A percentile compares a stretch with the other conserved stretches of the same genome.
These are phyloP conservation scores for Trichonephila clavipes DNA, from an alignment of 1,140 invertebrate species.

Conservation along the genomic window DNA sequence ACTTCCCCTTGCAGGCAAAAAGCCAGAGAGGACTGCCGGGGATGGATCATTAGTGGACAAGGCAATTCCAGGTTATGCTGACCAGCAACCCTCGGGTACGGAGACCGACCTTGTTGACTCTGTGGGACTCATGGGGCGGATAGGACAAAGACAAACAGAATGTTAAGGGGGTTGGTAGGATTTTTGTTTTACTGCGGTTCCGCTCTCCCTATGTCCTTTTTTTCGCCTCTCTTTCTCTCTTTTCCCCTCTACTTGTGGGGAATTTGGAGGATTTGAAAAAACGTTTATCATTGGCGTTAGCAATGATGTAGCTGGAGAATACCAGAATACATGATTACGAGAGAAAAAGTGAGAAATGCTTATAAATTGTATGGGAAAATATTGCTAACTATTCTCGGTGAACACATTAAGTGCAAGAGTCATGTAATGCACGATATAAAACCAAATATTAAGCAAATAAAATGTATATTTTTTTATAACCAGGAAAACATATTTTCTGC, in stretches of 20 bases:
- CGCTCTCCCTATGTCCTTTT: too few relatives aligned
- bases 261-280: not conserved
- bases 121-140: conserved; percentile 49
- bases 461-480: too few relatives aligned
- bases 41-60: conserved; percentile 61
- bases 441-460: too few relatives aligned
- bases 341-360: too few relatives aligned
- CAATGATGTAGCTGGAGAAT: too few relatives aligned
- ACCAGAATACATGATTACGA: too few relatives aligned
- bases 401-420: too few relatives aligned
- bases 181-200: conserved; percentile 32
- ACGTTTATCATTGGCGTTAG: not conserved
- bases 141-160: conserved; percentile 69
- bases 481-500: too few relatives aligned
- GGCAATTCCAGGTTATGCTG: conserved; percentile 2
- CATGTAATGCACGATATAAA: too few relatives aligned
- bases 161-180: conserved; percentile 48
- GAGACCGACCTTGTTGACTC: conserved; percentile 62
- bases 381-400: too few relatives aligned
- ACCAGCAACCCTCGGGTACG: conserved; percentile 26
- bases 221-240: not conserved
- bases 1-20: conserved; percentile 46
- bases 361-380: too few relatives aligned
- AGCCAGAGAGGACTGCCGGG: not conserved
- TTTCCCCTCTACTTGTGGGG: not conserved